These are phyloP conservation scores for Nixonia krombeini DNA, from an alignment of 1,140 invertebrate genomes.

Conservation along the genomic window DNA sequence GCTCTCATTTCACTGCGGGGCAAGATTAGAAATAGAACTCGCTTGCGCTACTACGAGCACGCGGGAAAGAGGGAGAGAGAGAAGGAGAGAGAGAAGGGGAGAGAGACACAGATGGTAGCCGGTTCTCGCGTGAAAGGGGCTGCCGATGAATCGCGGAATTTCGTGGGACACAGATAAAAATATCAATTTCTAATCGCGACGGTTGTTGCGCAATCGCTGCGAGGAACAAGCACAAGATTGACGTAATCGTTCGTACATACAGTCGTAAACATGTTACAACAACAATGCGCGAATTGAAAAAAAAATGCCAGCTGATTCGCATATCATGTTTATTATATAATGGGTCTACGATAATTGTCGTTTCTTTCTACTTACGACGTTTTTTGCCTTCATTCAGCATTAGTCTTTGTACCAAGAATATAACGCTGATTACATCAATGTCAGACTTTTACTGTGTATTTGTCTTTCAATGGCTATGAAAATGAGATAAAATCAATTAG, in stretches of 20 bases:
- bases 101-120: slow-evolving; percentile 23
- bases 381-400: not conserved
- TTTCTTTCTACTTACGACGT: not conserved
- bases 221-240: slow-evolving; percentile 34
- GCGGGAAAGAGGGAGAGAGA: too few relatives aligned
- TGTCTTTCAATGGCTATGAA: not conserved
- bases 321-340: slow-evolving; percentile 14
- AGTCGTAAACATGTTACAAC: slow-evolving; percentile 44
- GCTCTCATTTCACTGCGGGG: slow-evolving; percentile 69
- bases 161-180: not conserved
- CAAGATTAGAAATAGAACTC: slow-evolving; percentile 64
- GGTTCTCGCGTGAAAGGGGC: slow-evolving; percentile 51
- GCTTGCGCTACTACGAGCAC: slow-evolving; percentile 38
- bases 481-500: too few relatives aligned
- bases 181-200: slow-evolving; percentile 30
- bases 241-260: slow-evolving; percentile 38
- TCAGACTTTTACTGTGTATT: not conserved
- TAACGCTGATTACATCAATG: slow-evolving; percentile 2
- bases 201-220: slow-evolving; percentile 22
- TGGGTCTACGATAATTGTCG: not conserved
- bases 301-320: slow-evolving; percentile 28
- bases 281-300: slow-evolving; percentile 39
- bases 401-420: not conserved
- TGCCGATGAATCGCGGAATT: slow-evolving; percentile 21
- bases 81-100: too few relatives aligned